Base-by-base conservation (phyloP, 2,797 vertebrate species). In the Bufotes viridis region DNA sequence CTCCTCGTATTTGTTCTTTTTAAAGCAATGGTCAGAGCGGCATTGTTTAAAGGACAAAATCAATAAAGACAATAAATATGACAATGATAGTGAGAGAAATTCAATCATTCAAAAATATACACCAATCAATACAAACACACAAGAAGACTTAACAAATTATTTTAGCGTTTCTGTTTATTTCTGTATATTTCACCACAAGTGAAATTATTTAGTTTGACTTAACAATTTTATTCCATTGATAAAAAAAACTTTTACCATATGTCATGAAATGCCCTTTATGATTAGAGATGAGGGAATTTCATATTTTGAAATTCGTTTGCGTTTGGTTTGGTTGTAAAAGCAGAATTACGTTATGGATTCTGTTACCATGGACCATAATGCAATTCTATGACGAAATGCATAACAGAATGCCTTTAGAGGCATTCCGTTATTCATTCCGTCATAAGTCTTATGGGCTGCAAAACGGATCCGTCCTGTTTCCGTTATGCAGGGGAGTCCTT, bases 51-150 rank as follows among this genome's bases (percentile, higher is more conserved):
- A 5, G 74, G 6, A 78, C 74, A 58, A 60, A 34, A 81, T 81
- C 79, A 65, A 81, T 81, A 22, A 29, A 20, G 17, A 15, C 26
- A 81, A 81, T 63, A 81, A 81, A 81, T 42, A n/a, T 63, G 60
- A 63, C 18, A 65, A 63, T 81, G 49, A 81, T 49, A 49, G 29
- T 81, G 58, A 63, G 58, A 81, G 57, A 49, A 81, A 81, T 49
- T 42, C 61, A 80, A 80, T 80, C 26, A 61, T 63, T 81, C 29
- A 81, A 49, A 80, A 63, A 81, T 42, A 49, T 42, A 49, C 26
- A 34, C 17, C 20, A 4, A 61, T 63, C 79, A 9, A 81, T 63
- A n/a, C 26, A n/a, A 80, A 42, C 26, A 63, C 55, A 61, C 26
- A 12, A 7, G 18, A 78, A 57, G 15, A 4, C 18, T 60, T 58